Evolutionary conservation across 2,797 vertebrate genomes (phyloP), one percentile per base, ranked within the genome.

Genomic region (Catharus ustulatus): DNA sequence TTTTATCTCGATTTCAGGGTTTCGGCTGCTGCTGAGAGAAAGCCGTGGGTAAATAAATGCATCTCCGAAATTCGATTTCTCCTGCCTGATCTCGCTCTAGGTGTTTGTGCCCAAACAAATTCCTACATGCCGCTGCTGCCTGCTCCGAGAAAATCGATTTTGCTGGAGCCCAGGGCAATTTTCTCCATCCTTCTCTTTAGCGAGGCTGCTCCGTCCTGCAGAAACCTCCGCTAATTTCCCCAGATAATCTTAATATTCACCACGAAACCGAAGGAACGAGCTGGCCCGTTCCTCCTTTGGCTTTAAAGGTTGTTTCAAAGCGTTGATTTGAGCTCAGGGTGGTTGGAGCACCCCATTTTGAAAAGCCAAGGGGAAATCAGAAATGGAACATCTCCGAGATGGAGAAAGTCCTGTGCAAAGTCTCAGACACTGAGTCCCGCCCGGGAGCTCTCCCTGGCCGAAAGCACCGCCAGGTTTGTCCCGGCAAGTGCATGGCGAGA

Each of bases 401-500:
- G 92, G 36, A 72, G 88, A 80, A 84, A 75, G 55, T 20, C 46
- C 84, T 85, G 92, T 3, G 43, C n/a, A 91, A 77, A 9, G 68
- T 89, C 93, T 43, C 89, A 5, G 89, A 62, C 87, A 16, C 87
- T 84, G 87, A 61, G 0, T 7, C 12, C 30, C 2, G 7, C 13
- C 48, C 45, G 20, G n/a, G 48, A 68, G 15, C 26, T 46, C 32
- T 66, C 7, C 59, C 40, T 5, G 67, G 54, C 73, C 30, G 29
- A 49, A 78, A 14, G 13, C 72, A 34, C 5, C 6, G 22, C 32
- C 10, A 45, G 2, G 7, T 19, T 82, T 71, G 40, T 63, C 62
- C 68, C 78, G 30, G 54, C 93, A 92, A 96, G 93, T 90, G 94
- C 78, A n/a, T 1, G 10, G 48, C 2, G 34, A 68, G 72, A n/a